Evolutionary conservation across 2,888 invertebrate genomes (phyloP), one percentile per base, ranked within the genome.

Genomic region (Dasypogon diadema): DNA sequence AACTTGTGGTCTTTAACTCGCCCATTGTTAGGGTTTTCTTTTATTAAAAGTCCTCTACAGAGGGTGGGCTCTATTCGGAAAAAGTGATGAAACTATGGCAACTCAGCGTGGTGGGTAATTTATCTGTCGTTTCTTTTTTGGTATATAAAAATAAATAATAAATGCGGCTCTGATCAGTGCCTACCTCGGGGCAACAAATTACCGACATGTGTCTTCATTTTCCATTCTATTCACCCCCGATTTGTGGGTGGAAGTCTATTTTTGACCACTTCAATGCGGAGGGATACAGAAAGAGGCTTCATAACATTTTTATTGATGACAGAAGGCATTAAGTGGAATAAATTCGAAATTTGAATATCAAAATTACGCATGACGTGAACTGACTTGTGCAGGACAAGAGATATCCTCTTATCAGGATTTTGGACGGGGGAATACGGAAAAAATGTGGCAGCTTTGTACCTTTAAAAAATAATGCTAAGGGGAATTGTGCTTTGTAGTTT

Each of bases 121-220:
- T 60, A 60, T 60, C 37, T 60, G 60, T 60, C 37, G 37, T 37
- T 60, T 21, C 60, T 60, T 60, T 37, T 34, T 60, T 26, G 37
- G 16, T 37, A 18, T 60, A 60, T 60, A 60, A 60, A 60, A 60
- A 60, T 60, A 60, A 60, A 60, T 60, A 60, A 60, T 16, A 60
- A 60, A 60, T 60, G 60, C 60, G 16, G 16, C 12, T 16, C 60
- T 37, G 60, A 60, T 60, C 60, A 60, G 37, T 60, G 12, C 37
- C 10, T 60, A 37, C 60, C 16, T 21, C 16, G 16, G 60, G 60
- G 37, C n/a, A 16, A 37, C 37, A 60, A 60, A 60, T 60, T 60
- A 37, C 21, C 37, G 60, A 60, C 60, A 60, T 60, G 37, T 60
- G 60, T 60, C 60, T 34, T 60, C 37, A 60, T 60, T 60, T 60